A percentile compares a stretch with the other conserved stretches of the same genome.
These are phyloP conservation scores for Drosophila nebulosa DNA, from an alignment of 1,140 invertebrate genomes.

Conservation along the genomic window DNA sequence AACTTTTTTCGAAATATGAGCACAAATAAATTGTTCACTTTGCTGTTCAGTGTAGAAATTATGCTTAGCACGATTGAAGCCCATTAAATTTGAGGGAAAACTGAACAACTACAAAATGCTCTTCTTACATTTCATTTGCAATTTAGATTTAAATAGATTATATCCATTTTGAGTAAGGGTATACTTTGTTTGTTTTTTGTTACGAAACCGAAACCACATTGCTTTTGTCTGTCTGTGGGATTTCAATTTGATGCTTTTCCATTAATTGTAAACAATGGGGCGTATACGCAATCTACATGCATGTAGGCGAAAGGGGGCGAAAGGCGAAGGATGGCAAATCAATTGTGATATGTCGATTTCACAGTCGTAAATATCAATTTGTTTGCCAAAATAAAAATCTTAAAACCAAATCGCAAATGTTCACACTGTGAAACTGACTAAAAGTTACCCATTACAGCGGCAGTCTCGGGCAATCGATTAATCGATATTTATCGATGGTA, in stretches of 20 bases:
- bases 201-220: slow-evolving; percentile 35
- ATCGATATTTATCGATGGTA: too few species aligned
- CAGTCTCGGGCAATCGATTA: too few species aligned
- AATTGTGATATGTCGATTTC: slow-evolving; percentile 61
- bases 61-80: slow-evolving; percentile 22
- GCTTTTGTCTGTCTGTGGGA: slow-evolving; percentile 28
- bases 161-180: not conserved
- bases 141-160: not conserved
- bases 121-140: not conserved
- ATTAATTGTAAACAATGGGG: slow-evolving; percentile 36
- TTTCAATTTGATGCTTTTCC: slow-evolving; percentile 23
- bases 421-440: not conserved
- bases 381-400: not conserved
- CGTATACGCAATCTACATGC: not conserved
- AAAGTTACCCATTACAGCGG: not conserved
- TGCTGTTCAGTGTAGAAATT: not conserved
- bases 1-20: too few species aligned
- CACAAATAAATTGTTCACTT: too few species aligned
- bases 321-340: not conserved
- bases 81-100: slow-evolving; percentile 44
- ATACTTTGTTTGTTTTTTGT: not conserved
- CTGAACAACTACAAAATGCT: not conserved
- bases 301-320: not conserved
- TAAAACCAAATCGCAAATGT: slow-evolving; percentile 13
- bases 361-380: slow-evolving; percentile 63